Base-by-base conservation (phyloP, 2,797 vertebrate species). In the Peromyscus melanophrys region DNA sequence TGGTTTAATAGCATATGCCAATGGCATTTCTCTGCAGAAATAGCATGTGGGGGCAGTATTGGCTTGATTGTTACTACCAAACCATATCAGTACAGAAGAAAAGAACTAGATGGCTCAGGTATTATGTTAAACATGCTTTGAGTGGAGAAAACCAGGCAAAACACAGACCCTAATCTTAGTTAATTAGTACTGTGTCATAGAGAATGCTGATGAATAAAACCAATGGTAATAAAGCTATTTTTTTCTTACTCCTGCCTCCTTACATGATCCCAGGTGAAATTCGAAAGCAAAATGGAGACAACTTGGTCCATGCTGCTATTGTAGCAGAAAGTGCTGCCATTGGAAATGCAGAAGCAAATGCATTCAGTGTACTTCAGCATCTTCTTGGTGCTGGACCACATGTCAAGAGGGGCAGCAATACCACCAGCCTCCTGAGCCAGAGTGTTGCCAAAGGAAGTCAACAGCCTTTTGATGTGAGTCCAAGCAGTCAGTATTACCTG, bases 401-500 rank as follows among this genome's bases (percentile, higher is more conserved):
- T 5, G 94, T 99, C 93, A 99, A 99, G 98, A 99, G 99, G 97
- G 99, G 99, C 87, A 98, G 98, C 97, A 98, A 97, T 4, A 8
- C 98, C 57, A 99, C 99, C 97, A 99, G 98, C 98, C 99, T 99
- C 97, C 97, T 99, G 55, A 96, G 90, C 97, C 99, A 99, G 96
- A 99, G 98, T 40, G 98, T 99, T 92, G 97, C 98, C 97, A 99
- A 99, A 98, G 99, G 98, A 93, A 99, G 99, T 12, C 90, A 97
- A 75, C 99, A 99, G 76, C 99, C 99, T 4, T 99, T 99, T 97
- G 99, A 99, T 37, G 99, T 99, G 98, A 99, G 99, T 99, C 83
- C 84, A 12, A 87, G 40, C 31, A 71, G 27, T 90, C 31, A 7
- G 0, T 63, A 12, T 43, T 49, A n/a, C 27, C 43, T 69, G 43